phyloP scores from a whole-genome alignment of 1,140 invertebrate species.

The fruit fly (Drosophila melanogaster) region DNA sequence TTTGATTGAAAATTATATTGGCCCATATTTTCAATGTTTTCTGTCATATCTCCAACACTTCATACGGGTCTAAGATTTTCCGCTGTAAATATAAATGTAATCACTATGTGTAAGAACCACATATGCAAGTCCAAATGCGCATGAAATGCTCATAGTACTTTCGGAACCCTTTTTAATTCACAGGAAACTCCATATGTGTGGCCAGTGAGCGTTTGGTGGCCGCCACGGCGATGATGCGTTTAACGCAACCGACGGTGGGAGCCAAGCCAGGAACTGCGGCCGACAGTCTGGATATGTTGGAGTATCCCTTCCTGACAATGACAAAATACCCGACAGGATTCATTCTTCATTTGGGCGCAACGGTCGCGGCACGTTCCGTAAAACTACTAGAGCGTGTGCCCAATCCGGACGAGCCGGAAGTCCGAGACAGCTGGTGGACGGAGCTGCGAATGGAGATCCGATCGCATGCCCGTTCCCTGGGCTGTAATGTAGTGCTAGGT shows the following conservation, averaged over 20 bases:
- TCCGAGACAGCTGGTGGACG: conserved; percentile 97
- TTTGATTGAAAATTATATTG: neutral
- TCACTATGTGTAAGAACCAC: conserved; percentile 28
- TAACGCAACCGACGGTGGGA: conserved; percentile 83
- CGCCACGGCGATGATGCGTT: conserved; percentile 84
- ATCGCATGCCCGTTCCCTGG: conserved; percentile 94
- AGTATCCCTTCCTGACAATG: conserved; percentile 98
- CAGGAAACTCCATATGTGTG: conserved; percentile 83
- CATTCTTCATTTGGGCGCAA: conserved; percentile 94
- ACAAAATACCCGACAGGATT: conserved; percentile 95
- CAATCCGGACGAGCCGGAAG: conserved; percentile 94
- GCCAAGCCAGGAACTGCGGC: conserved; percentile 83
- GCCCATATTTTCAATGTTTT: neutral
- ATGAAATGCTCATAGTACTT: neutral
- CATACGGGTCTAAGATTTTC: conserved; percentile 14
- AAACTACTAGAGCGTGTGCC: conserved; percentile 94
- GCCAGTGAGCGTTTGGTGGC: conserved; percentile 79
- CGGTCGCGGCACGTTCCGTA: conserved; percentile 93
- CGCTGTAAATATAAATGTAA: conserved; percentile 53
- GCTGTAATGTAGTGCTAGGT: conserved; percentile 97
- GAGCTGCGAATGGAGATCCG: conserved; percentile 97
- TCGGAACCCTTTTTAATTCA: conserved; percentile 6
- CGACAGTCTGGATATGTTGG: conserved; percentile 92
- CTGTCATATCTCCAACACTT: conserved; percentile 7
- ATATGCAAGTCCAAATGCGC: neutral